Base-by-base conservation (phyloP, 2,113 vertebrate species). In the Lampris megalopsis region DNA sequence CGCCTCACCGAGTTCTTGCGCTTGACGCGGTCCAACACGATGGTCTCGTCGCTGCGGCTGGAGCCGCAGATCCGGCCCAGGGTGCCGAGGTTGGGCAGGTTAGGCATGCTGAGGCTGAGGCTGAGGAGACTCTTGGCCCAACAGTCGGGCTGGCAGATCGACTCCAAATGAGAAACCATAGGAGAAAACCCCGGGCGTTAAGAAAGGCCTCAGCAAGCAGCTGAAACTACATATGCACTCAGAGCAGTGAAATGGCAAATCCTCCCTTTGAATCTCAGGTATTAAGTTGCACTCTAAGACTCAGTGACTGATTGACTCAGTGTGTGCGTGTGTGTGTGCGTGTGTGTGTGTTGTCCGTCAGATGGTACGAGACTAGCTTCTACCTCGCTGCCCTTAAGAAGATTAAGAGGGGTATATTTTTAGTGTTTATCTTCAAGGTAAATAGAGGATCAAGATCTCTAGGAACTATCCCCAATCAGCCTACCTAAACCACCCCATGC, bases 341-440 rank as follows among this genome's bases (percentile, higher is more conserved):
- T 63, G 71, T 73, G 56, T 68, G 72, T 71, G 61, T 72, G 76
- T 41, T 62, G 73, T 80, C 80, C 63, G 65, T 68, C 80, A 72
- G 49, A 66, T 65, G 47, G 65, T 10, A 11, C 71, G 63, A 88
- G 88, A 75, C 74, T 82, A 81, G 82, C 88, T 87, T 70, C 86
- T 81, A 90, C 87, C 88, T 85, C 81, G 87, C 82, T 73, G 88
- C 84, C 77, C 80, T 78, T 95, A 97, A 97, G 96, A 75, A 95
- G 97, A 96, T 98, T 98, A 98, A 86, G 78, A 41, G 72, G 92
- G 88, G 95, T 92, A 71, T 95, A 96, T 96, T 96, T 96, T 96
- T 96, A 96, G 95, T 91, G 94, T 96, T 96, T 95, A 96, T 94
- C 95, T 94, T 90, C 81, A 68, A 56, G 93, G 87, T 86, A 86